Evolutionary conservation across 2,113 vertebrate genomes (phyloP).

Genomic region (Prunella fulvescens): DNA sequence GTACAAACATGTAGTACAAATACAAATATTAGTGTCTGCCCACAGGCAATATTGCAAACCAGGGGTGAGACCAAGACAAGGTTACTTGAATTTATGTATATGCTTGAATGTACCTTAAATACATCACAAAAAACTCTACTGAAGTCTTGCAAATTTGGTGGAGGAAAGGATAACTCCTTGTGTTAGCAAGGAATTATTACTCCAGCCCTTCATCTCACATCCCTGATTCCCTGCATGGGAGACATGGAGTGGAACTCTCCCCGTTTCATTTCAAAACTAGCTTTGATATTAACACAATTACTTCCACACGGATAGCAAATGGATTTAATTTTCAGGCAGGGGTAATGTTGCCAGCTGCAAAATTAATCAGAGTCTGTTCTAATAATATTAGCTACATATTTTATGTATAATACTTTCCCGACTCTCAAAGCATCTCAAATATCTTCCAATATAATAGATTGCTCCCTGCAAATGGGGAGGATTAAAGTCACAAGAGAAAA

Average conservation of each 20-base stretch:
- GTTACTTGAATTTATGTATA: background rate
- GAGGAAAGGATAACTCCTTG: background rate
- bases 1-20: background rate
- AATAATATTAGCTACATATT: slow-evolving; percentile 37
- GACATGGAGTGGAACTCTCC: background rate
- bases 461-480: background rate
- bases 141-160: background rate
- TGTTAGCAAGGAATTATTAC: background rate
- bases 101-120: background rate
- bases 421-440: background rate
- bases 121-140: background rate
- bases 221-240: background rate
- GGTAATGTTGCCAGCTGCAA: slow-evolving; percentile 16
- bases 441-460: slow-evolving; percentile 11
- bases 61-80: background rate
- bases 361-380: slow-evolving; percentile 50
- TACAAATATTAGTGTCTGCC: background rate
- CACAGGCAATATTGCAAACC: background rate
- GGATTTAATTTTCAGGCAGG: slow-evolving; percentile 21
- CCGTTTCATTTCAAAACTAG: background rate
- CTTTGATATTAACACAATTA: slow-evolving; percentile 37
- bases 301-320: background rate
- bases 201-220: background rate
- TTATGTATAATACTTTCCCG: background rate
- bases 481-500: slow-evolving; percentile 4